phyloP scores from a whole-genome alignment of 2,113 vertebrate genomes.

The Athene noctua region DNA sequence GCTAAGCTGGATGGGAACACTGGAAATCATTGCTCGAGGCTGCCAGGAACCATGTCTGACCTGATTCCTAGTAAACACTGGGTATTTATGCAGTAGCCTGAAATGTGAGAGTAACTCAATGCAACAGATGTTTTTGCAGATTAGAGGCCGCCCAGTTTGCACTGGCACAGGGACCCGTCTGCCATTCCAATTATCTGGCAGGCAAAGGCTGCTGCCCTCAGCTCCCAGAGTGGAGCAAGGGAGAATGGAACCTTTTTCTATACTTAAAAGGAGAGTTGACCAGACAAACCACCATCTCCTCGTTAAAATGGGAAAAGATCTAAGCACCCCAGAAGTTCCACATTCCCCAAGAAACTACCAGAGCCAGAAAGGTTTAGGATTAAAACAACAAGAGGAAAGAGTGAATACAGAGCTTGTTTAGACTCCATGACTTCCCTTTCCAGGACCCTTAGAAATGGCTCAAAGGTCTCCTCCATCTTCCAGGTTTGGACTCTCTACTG shows the following conservation, averaged over 20 bases:
- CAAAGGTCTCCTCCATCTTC: neutral
- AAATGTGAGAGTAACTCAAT: neutral
- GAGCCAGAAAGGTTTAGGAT: neutral
- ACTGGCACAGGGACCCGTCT: constrained; percentile 13
- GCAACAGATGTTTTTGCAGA: constrained; percentile 19
- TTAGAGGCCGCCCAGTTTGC: constrained; percentile 29
- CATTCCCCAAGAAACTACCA: neutral
- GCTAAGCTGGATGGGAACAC: neutral
- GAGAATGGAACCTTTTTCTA: neutral
- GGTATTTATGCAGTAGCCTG: constrained; percentile 41
- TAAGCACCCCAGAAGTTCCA: neutral
- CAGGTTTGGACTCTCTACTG: neutral
- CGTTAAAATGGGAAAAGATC: neutral
- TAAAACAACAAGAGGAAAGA: neutral
- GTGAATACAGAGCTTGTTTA: constrained; percentile 4
- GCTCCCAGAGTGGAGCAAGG: neutral
- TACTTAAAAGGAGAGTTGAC: neutral
- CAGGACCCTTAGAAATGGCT: neutral
- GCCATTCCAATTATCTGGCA: constrained; percentile 25
- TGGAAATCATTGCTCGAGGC: constrained; percentile 7
- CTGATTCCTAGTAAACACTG: constrained; percentile 27
- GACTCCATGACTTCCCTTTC: neutral
- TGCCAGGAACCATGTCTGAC: constrained; percentile 38
- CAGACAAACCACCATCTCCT: neutral
- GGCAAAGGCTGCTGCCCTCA: neutral